Base-by-base conservation (phyloP, 2,888 invertebrate genomes). In the Tyria jacobaeae region DNA sequence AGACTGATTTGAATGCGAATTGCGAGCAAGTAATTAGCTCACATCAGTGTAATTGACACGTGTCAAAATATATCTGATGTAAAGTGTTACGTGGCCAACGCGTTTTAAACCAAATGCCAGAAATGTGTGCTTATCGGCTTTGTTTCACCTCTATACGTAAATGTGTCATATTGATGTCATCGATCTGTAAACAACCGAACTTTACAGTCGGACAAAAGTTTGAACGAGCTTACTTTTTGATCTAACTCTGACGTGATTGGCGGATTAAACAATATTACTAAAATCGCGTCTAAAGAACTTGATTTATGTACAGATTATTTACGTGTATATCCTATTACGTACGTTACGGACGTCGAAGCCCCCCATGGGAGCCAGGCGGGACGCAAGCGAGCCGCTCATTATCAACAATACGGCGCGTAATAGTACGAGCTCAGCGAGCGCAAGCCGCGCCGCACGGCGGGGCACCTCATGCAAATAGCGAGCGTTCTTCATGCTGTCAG, bases 121-220 rank as follows among this genome's bases (percentile, higher is more conserved):
- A 35, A 41, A 39, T 47, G 25, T 52, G 52, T 41, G 49, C 31
- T 2, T 27, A n/a, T 57, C 77, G 81, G n/a, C n/a, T n/a, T n/a
- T n/a, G n/a, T n/a, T n/a, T n/a, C n/a, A n/a, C n/a, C n/a, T n/a
- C n/a, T n/a, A n/a, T n/a, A n/a, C n/a, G n/a, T n/a, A n/a, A n/a
- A n/a, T n/a, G n/a, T n/a, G n/a, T n/a, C n/a, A n/a, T n/a, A n/a
- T n/a, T n/a, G n/a, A 78, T 80, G 80, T 79, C 81, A 79, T 56
- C 67, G 66, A 74, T 80, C 76, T 78, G 80, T 80, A 79, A 71
- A 70, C 62, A 66, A 76, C 69, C 61, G 62, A 57, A 61, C 70
- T 71, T 64, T 66, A 70, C 35, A 41, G 49, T 49, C 35, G 7
- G 21, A 9, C n/a, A 4, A n/a, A 24, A 24, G 17, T 27, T 17